Evolutionary conservation across 2,888 invertebrate species (phyloP).

Genomic region (Serrognathus titanus): DNA sequence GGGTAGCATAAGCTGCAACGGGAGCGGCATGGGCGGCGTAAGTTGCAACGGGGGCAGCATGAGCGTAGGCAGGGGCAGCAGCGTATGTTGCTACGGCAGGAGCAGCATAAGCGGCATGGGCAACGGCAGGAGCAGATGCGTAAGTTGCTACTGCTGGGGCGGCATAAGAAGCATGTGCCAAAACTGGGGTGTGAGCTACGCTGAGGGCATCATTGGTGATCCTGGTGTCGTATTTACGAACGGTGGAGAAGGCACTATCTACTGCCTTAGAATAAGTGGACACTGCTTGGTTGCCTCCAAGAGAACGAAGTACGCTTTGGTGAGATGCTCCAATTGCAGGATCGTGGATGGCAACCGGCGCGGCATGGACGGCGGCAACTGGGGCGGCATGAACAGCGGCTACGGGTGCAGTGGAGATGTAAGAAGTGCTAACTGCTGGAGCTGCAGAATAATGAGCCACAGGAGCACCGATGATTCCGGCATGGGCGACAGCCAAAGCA

Average conservation of each 20-base stretch:
- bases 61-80: constrained; percentile 1
- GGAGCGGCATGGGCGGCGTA: not conserved
- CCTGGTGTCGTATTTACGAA: constrained; percentile 58
- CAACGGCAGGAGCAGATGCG: constrained; percentile 13
- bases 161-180: constrained; percentile 45
- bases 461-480: constrained; percentile 53
- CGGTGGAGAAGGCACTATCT: constrained; percentile 59
- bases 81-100: constrained; percentile 12
- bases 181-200: constrained; percentile 50
- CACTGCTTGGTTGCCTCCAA: constrained; percentile 55
- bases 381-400: constrained; percentile 33
- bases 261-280: constrained; percentile 59
- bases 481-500: constrained; percentile 59
- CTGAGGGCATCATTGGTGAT: constrained; percentile 55
- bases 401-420: constrained; percentile 27
- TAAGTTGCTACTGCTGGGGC: constrained; percentile 31
- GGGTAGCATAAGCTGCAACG: constrained; percentile 27
- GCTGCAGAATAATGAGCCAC: constrained; percentile 39
- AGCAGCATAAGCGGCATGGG: constrained; percentile 6
- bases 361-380: constrained; percentile 33
- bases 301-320: constrained; percentile 57
- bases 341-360: constrained; percentile 34
- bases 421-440: constrained; percentile 33
- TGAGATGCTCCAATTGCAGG: constrained; percentile 51
- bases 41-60: constrained; percentile 15